Evolutionary conservation across 1,140 invertebrate genomes (phyloP).

Genomic region (Doryteuthis pealeii): DNA sequence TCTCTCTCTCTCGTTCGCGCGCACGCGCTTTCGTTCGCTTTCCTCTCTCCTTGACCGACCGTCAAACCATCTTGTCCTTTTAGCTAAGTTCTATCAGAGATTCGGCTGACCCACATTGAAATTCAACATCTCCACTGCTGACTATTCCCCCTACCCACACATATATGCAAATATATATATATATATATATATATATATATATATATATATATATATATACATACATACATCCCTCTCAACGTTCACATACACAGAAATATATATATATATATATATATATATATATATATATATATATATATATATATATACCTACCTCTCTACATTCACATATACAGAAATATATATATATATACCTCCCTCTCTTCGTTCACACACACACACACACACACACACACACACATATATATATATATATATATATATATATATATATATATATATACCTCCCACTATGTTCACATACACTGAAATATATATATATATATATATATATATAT

Average conservation of each 20-base stretch:
- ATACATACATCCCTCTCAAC: background rate
- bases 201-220: background rate
- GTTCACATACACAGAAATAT: too few relatives aligned
- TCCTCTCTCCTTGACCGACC: too few relatives aligned
- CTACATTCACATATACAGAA: too few relatives aligned
- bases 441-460: too few relatives aligned
- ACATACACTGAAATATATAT: too few relatives aligned
- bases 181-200: background rate
- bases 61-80: too few relatives aligned
- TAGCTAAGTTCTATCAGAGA: too few relatives aligned
- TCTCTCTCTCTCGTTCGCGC: background rate
- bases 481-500: conserved; percentile 1
- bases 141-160: background rate
- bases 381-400: background rate
- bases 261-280: background rate
- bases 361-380: too few relatives aligned
- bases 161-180: too few relatives aligned
- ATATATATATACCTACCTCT: too few relatives aligned
- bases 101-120: too few relatives aligned
- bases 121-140: too few relatives aligned
- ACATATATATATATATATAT: background rate
- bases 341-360: background rate
- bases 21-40: background rate
- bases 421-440: conserved; percentile 1
- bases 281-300: background rate